Conservation (phyloP, 37 sponge, comb jelly and placozoan genomes). For the Dysidea cf. avara region DNA sequence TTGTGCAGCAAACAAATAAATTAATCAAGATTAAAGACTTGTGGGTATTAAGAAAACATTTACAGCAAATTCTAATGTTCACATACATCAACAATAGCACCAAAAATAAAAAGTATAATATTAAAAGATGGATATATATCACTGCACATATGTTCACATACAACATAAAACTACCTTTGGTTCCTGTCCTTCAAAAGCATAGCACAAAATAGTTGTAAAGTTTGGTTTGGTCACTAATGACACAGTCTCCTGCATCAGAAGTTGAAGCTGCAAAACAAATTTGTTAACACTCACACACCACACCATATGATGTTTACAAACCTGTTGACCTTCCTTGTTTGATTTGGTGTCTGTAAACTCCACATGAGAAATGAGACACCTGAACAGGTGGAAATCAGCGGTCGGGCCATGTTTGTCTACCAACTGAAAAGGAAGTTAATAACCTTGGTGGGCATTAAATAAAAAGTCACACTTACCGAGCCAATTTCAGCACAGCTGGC, state of each 20-base stretch:
- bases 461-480: conserved; percentile 37
- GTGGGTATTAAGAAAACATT: too few relatives aligned
- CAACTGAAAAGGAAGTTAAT: conserved; percentile 41
- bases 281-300: too few relatives aligned
- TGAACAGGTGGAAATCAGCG: conserved; percentile 86
- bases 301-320: too few relatives aligned
- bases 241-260: conserved; percentile 78
- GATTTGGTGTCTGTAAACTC: conserved; percentile 73
- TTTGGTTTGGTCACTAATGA: conserved; percentile 79
- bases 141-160: background rate
- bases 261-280: conserved; percentile 49
- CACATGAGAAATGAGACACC: conserved; percentile 73
- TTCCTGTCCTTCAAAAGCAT: conserved; percentile 79
- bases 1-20: too few relatives aligned
- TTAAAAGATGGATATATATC: background rate
- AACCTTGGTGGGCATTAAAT: conserved; percentile 9
- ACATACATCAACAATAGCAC: conserved; percentile 12
- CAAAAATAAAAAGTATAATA: background rate
- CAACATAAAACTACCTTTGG: conserved; percentile 37
- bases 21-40: too few relatives aligned
- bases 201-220: conserved; percentile 81
- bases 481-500: conserved; percentile 69
- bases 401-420: conserved; percentile 83
- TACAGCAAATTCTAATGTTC: background rate
- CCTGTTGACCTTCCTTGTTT: conserved; percentile 71